Percentiles rank a stretch among this genome's conserved stretches.
Evolutionary conservation across 2,113 vertebrate species (phyloP).

Genomic region (Diadophis punctatus): DNA sequence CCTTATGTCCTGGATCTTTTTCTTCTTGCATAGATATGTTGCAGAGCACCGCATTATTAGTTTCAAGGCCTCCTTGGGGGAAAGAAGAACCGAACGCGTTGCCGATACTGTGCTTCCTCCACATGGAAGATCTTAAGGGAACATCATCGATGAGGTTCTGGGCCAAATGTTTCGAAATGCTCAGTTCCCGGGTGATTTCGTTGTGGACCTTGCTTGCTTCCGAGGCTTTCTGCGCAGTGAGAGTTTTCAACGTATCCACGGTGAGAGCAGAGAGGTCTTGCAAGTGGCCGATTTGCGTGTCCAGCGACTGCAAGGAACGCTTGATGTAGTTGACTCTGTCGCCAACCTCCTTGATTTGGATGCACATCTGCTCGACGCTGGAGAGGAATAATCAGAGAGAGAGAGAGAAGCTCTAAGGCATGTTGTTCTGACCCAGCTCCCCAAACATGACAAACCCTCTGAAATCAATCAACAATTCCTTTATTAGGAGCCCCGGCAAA

Average conservation of each 20-base stretch:
- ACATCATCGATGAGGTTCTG: slow-evolving; percentile 84
- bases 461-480: too few species aligned
- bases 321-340: slow-evolving; percentile 98
- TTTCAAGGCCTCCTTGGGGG: slow-evolving; percentile 76
- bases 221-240: slow-evolving; percentile 95
- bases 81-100: slow-evolving; percentile 80
- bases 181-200: slow-evolving; percentile 93
- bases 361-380: slow-evolving; percentile 95
- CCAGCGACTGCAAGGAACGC: slow-evolving; percentile 91
- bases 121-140: slow-evolving; percentile 80
- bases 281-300: slow-evolving; percentile 97
- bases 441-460: too few species aligned
- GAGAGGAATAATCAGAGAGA: background rate
- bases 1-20: slow-evolving; percentile 64
- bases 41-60: slow-evolving; percentile 83
- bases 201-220: slow-evolving; percentile 97
- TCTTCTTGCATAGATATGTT: slow-evolving; percentile 72
- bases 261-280: slow-evolving; percentile 96
- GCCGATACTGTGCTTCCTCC: slow-evolving; percentile 84
- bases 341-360: slow-evolving; percentile 96
- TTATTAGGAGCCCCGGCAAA: too few species aligned
- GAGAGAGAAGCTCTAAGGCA: background rate
- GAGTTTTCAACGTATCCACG: slow-evolving; percentile 96
- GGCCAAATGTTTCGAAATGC: slow-evolving; percentile 92
- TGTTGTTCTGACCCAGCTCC: too few species aligned